phyloP scores from a whole-genome alignment of 2,113 vertebrate genomes.

The Sapayoa aenigma region DNA sequence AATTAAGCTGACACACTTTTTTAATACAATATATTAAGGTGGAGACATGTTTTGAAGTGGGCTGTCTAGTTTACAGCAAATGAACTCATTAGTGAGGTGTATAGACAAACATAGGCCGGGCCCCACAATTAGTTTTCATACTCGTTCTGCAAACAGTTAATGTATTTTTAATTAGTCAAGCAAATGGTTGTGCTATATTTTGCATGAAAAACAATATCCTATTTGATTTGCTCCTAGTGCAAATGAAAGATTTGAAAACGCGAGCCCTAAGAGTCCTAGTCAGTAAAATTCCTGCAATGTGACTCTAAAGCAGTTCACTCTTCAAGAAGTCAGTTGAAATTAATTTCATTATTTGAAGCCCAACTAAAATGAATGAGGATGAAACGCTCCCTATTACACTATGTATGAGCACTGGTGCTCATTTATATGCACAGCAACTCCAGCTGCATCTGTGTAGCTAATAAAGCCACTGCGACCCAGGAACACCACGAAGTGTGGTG shows the following conservation, averaged over 20 bases:
- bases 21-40: conserved; percentile 12
- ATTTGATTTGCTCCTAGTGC: background rate
- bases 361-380: background rate
- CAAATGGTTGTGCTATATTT: background rate
- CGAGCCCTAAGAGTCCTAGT: background rate
- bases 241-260: background rate
- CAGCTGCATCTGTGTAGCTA: background rate
- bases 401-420: fast-evolving
- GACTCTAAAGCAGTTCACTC: background rate
- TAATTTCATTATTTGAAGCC: background rate
- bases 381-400: background rate
- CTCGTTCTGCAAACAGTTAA: background rate
- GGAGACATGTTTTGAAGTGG: conserved; percentile 14
- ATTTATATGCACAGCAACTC: background rate
- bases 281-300: background rate
- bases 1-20: conserved; percentile 47
- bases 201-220: background rate
- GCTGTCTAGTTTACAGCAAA: conserved; percentile 36
- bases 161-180: background rate
- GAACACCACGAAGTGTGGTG: fast-evolving
- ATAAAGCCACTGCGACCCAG: background rate
- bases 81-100: background rate
- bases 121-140: background rate
- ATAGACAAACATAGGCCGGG: background rate
- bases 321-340: background rate